Base-by-base conservation (phyloP, 2,888 invertebrate genomes). In the Cecidostiba fungosa region DNA sequence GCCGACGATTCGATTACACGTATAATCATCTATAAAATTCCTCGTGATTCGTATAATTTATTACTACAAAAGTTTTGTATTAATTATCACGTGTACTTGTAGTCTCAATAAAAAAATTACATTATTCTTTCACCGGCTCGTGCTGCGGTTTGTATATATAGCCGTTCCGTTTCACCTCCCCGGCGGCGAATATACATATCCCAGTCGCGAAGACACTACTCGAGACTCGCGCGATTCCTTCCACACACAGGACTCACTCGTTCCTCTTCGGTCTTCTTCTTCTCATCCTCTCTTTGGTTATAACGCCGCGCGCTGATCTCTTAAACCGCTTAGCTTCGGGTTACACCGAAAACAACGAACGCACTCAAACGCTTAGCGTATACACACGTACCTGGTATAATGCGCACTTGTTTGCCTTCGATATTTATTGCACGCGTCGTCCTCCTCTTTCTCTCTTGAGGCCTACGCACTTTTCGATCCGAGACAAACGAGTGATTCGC, bases 271-370 rank as follows among this genome's bases (percentile, higher is more conserved):
- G 10, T 26, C 32, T 86, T 85, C 74, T 84, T 47, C 77, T 59
- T 72, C 54, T n/a, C 36, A n/a, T 66, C 16, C 66, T 66, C 50
- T 59, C 82, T 73, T 59, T 70, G 29, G 79, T 59, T 77, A 54
- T 16, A 32, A 32, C 29, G 16, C n/a, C 32, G 36, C 59, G 69
- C 29, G 66, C 90, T 92, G 91, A 93, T 93, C 92, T 91, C 90
- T 93, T 93, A 93, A 93, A 91, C 92, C 92, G 92, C 92, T 93
- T 93, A 93, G 93, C 92, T 92, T 93, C 93, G 90, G 91, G 93
- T 93, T 93, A 92, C 93, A 92, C 92, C 93, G 91, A 93, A 93
- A 93, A 93, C 92, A 93, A 83, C 82, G 82, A 76, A 50, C 73
- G 47, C 50, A 39, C 39, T 23, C 62, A 26, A 81, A 91, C 91